phyloP scores from a whole-genome alignment of 2,888 invertebrate genomes.

The Coelogynopora nodosa region DNA sequence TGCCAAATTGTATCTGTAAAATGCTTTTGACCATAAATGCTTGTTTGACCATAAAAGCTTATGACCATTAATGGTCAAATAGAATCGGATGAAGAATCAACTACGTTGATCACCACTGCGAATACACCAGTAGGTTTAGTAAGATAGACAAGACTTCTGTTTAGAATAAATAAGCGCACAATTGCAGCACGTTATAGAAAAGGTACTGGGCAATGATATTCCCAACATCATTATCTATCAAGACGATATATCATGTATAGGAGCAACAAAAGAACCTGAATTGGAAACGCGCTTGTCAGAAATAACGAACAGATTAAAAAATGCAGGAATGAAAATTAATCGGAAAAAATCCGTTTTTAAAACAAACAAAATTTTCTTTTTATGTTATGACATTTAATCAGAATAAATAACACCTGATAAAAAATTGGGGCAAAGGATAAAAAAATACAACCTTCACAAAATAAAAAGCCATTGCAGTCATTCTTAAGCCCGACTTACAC shows the following conservation, averaged over 20 bases:
- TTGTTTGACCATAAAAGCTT: no score
- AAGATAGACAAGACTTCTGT: constrained; percentile 41
- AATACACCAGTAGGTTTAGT: constrained; percentile 39
- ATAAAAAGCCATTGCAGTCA: constrained; percentile 40
- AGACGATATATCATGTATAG: constrained; percentile 42
- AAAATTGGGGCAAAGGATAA: constrained; percentile 30
- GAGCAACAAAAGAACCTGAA: constrained; percentile 38
- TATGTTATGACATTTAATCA: constrained; percentile 4
- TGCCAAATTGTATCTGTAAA: constrained; percentile 38
- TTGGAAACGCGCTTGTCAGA: constrained; percentile 35
- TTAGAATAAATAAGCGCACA: constrained; percentile 42
- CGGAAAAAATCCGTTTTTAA: constrained; percentile 37
- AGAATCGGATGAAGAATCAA: constrained; percentile 30
- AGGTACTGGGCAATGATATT: not conserved
- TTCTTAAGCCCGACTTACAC: constrained; percentile 30
- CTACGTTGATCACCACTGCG: constrained; percentile 32
- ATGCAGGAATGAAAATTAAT: constrained; percentile 41
- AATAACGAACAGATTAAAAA: constrained; percentile 26
- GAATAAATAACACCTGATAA: constrained; percentile 33
- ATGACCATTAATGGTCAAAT: constrained; percentile 42
- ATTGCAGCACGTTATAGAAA: constrained; percentile 38
- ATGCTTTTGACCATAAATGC: no score
- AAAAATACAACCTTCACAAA: constrained; percentile 14
- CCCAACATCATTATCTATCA: constrained; percentile 42
- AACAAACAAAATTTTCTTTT: constrained; percentile 23